Percentiles rank a stretch among this genome's conserved stretches.
Conservation (phyloP, 2,113 vertebrate species). For the Nycticorax nycticorax region DNA sequence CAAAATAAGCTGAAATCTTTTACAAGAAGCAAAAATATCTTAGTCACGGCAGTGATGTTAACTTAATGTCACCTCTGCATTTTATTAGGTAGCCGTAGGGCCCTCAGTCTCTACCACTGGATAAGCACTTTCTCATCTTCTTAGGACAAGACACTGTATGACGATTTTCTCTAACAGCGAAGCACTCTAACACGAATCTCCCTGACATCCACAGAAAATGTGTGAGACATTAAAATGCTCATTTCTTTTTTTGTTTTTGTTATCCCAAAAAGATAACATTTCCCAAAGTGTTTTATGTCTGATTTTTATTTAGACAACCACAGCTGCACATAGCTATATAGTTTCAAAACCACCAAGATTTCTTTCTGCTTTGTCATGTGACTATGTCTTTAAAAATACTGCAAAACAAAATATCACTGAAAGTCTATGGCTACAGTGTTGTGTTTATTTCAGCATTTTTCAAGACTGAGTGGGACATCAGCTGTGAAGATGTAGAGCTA, state of each 20-base stretch:
- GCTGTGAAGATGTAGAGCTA: background rate
- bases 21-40: background rate
- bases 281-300: background rate
- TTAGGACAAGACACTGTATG: background rate
- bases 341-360: background rate
- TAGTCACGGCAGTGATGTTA: background rate
- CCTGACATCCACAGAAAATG: background rate
- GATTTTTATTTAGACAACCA: background rate
- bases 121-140: background rate
- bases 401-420: background rate
- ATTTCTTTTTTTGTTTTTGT: background rate
- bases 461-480: background rate
- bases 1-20: background rate
- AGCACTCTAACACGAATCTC: background rate
- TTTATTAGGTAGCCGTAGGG: background rate
- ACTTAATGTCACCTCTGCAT: background rate
- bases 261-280: background rate
- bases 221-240: background rate
- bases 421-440: background rate
- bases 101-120: background rate
- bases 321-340: background rate
- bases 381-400: background rate
- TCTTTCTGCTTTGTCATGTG: background rate
- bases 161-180: background rate
- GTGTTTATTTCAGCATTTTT: background rate